Evolutionary conservation across 2,113 vertebrate genomes (phyloP).

Genomic region (Setophaga kirtlandii): DNA sequence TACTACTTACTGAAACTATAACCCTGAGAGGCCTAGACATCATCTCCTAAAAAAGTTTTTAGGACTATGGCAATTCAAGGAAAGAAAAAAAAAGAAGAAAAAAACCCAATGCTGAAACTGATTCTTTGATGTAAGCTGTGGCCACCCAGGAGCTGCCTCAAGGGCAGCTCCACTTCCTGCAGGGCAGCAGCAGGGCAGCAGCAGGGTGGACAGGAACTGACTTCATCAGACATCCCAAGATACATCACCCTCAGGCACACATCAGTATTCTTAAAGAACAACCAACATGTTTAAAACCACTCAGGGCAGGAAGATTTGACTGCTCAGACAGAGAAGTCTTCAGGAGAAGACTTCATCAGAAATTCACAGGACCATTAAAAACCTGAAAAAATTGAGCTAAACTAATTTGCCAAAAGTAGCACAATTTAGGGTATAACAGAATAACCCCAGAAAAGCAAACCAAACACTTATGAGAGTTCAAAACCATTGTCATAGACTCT

Average conservation of each 20-base stretch:
- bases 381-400: background rate
- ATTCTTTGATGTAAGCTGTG: background rate
- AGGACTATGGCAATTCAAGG: background rate
- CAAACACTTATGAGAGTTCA: background rate
- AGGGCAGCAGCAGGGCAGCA: background rate
- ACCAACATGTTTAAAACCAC: background rate
- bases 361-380: background rate
- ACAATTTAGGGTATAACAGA: background rate
- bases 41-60: background rate
- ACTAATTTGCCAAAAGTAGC: background rate
- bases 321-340: background rate
- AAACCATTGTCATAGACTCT: background rate
- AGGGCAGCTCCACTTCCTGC: background rate
- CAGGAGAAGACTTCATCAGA: background rate
- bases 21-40: background rate
- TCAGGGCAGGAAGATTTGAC: background rate
- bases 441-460: background rate
- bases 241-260: background rate
- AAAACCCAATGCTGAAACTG: fast-evolving
- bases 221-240: background rate
- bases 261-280: background rate
- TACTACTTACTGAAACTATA: background rate
- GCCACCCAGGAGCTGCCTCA: background rate
- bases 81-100: background rate
- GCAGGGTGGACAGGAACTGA: background rate